A percentile compares a stretch with the other conserved stretches of the same genome.
phyloP scores from a whole-genome alignment of 2,113 vertebrate species.

The Trachemys scripta region DNA sequence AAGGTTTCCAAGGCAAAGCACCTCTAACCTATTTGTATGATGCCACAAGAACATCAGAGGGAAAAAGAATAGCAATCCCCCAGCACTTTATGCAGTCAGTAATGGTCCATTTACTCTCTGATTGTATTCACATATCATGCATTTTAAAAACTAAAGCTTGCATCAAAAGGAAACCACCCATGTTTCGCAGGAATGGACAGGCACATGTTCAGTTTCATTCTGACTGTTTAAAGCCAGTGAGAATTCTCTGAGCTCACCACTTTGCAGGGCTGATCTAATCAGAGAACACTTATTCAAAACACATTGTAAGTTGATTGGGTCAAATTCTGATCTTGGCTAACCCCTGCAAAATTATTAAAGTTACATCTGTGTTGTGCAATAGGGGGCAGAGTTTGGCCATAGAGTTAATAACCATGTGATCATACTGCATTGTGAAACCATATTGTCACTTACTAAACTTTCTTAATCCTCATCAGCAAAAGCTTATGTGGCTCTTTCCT shows the following conservation, averaged over 20 bases:
- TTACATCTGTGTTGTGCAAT: neutral
- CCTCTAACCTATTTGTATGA: neutral
- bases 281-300: neutral
- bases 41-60: neutral
- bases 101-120: slow-evolving; percentile 5
- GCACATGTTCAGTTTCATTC: slow-evolving; percentile 48
- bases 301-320: neutral
- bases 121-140: neutral
- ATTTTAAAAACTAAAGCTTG: neutral
- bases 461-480: neutral
- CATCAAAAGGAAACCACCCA: neutral
- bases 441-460: neutral
- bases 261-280: neutral
- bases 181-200: neutral
- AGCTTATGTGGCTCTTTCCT: fast-evolving
- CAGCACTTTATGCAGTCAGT: neutral
- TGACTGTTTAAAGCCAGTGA: neutral
- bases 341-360: neutral
- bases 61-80: neutral
- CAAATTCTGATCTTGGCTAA: neutral
- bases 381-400: neutral
- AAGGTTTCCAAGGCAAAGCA: neutral
- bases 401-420: neutral
- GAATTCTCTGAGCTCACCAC: neutral
- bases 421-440: neutral